Conservation (phyloP, 2,888 invertebrate genomes). For the Leucoma salicis region DNA sequence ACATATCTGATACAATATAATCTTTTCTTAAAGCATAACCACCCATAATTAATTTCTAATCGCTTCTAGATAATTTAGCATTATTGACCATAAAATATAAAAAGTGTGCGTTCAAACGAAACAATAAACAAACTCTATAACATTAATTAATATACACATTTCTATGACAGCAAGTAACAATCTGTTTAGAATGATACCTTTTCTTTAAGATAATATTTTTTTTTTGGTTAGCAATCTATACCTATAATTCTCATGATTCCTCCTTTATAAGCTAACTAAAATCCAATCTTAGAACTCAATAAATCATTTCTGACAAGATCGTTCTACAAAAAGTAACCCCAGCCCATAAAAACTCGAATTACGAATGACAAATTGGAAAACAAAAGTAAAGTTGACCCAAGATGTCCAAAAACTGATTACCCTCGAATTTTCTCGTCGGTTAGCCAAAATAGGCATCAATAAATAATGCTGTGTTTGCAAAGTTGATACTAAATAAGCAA, state of each 20-base stretch:
- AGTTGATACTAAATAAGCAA: slow-evolving; percentile 69
- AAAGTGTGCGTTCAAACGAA: too few relatives aligned
- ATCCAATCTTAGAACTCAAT: not conserved
- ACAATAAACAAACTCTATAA: too few relatives aligned
- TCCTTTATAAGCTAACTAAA: not conserved
- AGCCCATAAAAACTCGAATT: slow-evolving; percentile 2
- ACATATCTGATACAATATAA: too few relatives aligned
- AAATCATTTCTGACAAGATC: not conserved
- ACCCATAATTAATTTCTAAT: too few relatives aligned
- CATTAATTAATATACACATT: too few relatives aligned
- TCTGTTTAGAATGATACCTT: too few relatives aligned
- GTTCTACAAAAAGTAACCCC: not conserved
- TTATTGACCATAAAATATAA: too few relatives aligned
- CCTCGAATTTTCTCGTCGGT: slow-evolving; percentile 39
- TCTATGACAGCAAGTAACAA: too few relatives aligned
- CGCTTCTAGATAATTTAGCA: too few relatives aligned
- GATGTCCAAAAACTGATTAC: slow-evolving; percentile 27
- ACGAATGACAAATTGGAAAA: slow-evolving; percentile 10
- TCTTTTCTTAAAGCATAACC: too few relatives aligned
- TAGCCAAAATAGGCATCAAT: slow-evolving; percentile 36
- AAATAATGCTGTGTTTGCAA: slow-evolving; percentile 45
- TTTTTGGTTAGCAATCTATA: too few relatives aligned
- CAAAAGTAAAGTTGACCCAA: slow-evolving; percentile 20
- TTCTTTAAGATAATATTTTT: too few relatives aligned
- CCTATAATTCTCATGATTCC: not conserved